A percentile compares a stretch with the other conserved stretches of the same genome.
These are phyloP conservation scores for Synanceia verrucosa DNA, from an alignment of 2,797 vertebrate genomes.

Conservation along the genomic window DNA sequence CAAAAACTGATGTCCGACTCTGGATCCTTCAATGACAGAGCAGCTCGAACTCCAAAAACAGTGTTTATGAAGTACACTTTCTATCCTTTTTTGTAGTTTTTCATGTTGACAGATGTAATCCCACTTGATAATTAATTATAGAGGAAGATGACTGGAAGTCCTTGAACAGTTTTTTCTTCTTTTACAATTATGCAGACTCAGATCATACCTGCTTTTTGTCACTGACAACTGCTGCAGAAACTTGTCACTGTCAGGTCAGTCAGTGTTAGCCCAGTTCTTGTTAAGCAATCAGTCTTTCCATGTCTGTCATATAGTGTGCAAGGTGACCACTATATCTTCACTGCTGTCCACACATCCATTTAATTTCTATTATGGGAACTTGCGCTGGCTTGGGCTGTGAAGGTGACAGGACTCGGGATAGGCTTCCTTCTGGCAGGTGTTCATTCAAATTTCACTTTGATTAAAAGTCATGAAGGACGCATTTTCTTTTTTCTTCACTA, in stretches of 20 bases:
- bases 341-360: conserved; percentile 15
- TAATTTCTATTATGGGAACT: conserved; percentile 26
- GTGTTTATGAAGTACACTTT: conserved; percentile 6
- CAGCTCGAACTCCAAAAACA: background rate
- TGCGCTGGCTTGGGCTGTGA: background rate
- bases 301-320: conserved; percentile 15
- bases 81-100: background rate
- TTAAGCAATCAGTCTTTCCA: conserved; percentile 21
- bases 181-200: background rate
- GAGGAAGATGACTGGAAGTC: background rate
- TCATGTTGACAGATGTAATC: conserved; percentile 9
- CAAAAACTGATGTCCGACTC: background rate
- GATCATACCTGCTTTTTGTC: background rate
- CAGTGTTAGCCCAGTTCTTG: conserved; percentile 16
- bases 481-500: background rate
- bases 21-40: background rate
- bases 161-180: background rate
- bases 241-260: conserved; percentile 17
- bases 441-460: conserved; percentile 42
- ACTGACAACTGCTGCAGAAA: conserved; percentile 18
- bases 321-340: conserved; percentile 19
- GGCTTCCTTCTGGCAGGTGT: conserved; percentile 4
- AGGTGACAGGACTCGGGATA: conserved; percentile 18
- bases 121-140: background rate
- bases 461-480: conserved; percentile 27